Evolutionary conservation across 2,113 vertebrate species (phyloP).

Genomic region (Uria lomvia): DNA sequence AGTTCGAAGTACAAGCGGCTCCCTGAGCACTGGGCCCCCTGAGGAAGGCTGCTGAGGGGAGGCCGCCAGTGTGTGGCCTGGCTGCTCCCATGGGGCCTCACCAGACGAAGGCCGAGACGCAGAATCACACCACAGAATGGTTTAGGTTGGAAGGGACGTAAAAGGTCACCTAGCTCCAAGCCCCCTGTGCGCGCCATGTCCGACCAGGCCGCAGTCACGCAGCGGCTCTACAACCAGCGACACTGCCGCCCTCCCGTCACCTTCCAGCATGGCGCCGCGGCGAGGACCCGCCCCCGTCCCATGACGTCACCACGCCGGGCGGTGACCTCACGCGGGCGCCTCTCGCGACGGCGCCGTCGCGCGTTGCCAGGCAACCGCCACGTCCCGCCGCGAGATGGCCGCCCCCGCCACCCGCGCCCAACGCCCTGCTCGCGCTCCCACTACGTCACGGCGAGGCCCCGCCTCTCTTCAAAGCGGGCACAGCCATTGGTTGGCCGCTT

Average conservation of each 20-base stretch:
- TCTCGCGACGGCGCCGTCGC: background rate
- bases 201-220: no score
- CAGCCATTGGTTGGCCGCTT: background rate
- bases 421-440: rapidly evolving
- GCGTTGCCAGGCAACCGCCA: background rate
- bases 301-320: background rate
- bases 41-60: background rate
- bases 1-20: rapidly evolving
- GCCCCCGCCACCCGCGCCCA: no score
- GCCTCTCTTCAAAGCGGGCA: rapidly evolving
- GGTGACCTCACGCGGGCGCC: background rate
- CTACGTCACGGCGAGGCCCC: rapidly evolving
- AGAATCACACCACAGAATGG: background rate
- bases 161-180: background rate
- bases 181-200: rapidly evolving
- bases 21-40: rapidly evolving
- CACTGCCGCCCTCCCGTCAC: rapidly evolving
- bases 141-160: background rate
- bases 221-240: rapidly evolving
- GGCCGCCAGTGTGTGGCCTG: rapidly evolving
- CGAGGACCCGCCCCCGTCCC: rapidly evolving
- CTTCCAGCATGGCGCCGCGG: rapidly evolving
- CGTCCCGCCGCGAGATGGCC: background rate
- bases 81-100: background rate
- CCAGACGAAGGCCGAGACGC: rapidly evolving